Conservation (phyloP, 2,888 invertebrate species). For the Danaus chrysippus region DNA sequence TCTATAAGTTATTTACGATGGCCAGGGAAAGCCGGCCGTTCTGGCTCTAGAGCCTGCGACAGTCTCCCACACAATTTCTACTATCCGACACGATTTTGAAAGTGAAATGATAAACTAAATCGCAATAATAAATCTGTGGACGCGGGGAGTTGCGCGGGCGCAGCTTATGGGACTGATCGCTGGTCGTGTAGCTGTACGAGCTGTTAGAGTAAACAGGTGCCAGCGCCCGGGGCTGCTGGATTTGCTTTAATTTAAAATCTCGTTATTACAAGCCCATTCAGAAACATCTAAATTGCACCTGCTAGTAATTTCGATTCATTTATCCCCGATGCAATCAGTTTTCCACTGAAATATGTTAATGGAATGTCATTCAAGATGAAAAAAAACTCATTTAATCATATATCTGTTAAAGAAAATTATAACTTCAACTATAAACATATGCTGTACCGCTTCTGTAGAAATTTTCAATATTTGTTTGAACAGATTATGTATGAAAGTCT, state of each 20-base stretch:
- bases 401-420: no score
- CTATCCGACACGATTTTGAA: conserved; percentile 59
- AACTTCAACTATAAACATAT: no score
- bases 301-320: no score
- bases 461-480: no score
- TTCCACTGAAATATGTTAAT: no score
- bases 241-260: conserved; percentile 4
- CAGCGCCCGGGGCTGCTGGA: conserved; percentile 21
- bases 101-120: conserved; percentile 60
- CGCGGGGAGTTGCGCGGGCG: conserved; percentile 43
- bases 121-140: conserved; percentile 54
- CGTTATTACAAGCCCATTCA: conserved; percentile 1
- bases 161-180: conserved; percentile 30
- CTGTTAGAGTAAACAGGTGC: conserved; percentile 22
- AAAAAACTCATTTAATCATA: no score
- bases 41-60: conserved; percentile 41
- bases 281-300: no score
- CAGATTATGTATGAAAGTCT: no score
- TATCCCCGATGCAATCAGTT: no score
- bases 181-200: conserved; percentile 20
- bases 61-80: conserved; percentile 58
- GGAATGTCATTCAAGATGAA: no score
- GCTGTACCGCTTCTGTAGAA: no score
- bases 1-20: conserved; percentile 64
- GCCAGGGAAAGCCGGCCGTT: conserved; percentile 53